Base-by-base conservation (phyloP, 2,113 vertebrate species). In the Oryzias woworae region DNA sequence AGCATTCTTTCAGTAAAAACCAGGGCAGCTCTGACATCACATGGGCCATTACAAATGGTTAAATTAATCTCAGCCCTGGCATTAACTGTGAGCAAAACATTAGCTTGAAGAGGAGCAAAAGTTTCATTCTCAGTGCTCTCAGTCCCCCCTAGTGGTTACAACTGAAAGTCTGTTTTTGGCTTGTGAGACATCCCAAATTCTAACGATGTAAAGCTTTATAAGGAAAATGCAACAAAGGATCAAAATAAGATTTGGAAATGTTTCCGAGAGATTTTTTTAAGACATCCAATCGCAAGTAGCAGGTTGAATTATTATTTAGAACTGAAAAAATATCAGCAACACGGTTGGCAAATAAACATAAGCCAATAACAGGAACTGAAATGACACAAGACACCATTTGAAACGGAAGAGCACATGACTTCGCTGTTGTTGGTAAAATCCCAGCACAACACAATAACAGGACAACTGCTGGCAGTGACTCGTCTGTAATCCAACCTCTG, bases 131-230 rank as follows among this genome's bases (percentile, higher is more conserved):
- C 72, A 31, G 76, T 76, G 76, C 85, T 88, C 73, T 82, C 80
- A 75, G 86, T 80, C 87, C 89, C 36, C 84, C 66, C 89, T 90
- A 77, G 87, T 89, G 89, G 87, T 69, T 57, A 62, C 66, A 69
- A 26, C 16, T 13, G 43, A 7, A 18, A 18, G n/a, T 73, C 1
- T 53, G 14, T 2, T 48, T 69, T 17, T 60, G 13, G 1, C 48
- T 71, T 16, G 56, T 24, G 63, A 28, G 7, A 28, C 26, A 28
- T 28, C 7, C 26, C 4, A 28, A 5, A 36, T 36, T 36, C 10
- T 36, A 36, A 36, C 2, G 0, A 36, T 12, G 10, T 36, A 0
- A 12, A 36, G 8, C 36, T 36, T 36, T 36, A 6, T 6, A 36
- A 10, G 36, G 12, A 36, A 36, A 10, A 12, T 36, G 36, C 36